phyloP scores from a whole-genome alignment of 2,797 vertebrate species.

The Anniella stebbinsi region DNA sequence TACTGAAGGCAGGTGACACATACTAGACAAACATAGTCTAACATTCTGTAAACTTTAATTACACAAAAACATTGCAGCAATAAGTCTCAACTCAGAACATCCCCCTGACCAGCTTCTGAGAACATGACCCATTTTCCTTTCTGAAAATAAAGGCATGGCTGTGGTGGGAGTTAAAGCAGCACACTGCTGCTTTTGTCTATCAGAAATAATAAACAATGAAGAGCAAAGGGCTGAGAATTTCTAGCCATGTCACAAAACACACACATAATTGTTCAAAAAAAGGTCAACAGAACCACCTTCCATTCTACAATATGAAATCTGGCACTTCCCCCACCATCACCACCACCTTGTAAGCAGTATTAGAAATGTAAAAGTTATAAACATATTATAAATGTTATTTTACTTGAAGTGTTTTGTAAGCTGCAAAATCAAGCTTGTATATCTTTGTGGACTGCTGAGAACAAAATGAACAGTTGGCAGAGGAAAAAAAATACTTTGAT shows the following conservation, averaged over 20 bases:
- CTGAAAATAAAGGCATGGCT: constrained; percentile 43
- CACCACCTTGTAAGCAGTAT: fast-evolving
- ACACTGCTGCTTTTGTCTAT: constrained; percentile 13
- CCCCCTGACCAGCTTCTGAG: constrained; percentile 14
- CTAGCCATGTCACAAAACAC: background rate
- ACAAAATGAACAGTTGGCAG: background rate
- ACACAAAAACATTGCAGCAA: background rate
- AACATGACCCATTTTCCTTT: constrained; percentile 38
- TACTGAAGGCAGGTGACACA: background rate
- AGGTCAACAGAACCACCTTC: background rate
- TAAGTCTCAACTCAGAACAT: constrained; percentile 11
- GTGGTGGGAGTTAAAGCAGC: background rate
- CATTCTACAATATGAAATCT: background rate
- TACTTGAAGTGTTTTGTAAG: background rate
- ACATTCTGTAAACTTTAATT: constrained; percentile 28
- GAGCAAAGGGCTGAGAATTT: constrained; percentile 13
- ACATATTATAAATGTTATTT: too few relatives aligned
- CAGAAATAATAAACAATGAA: constrained; percentile 19
- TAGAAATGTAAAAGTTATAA: background rate
- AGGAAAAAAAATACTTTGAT: background rate
- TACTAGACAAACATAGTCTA: constrained; percentile 18
- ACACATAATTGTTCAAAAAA: background rate
- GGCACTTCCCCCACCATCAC: background rate
- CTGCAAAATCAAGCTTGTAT: background rate
- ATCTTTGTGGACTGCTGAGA: background rate